Conservation (phyloP, 2,113 vertebrate species). For the Rhabdomys dilectus region DNA sequence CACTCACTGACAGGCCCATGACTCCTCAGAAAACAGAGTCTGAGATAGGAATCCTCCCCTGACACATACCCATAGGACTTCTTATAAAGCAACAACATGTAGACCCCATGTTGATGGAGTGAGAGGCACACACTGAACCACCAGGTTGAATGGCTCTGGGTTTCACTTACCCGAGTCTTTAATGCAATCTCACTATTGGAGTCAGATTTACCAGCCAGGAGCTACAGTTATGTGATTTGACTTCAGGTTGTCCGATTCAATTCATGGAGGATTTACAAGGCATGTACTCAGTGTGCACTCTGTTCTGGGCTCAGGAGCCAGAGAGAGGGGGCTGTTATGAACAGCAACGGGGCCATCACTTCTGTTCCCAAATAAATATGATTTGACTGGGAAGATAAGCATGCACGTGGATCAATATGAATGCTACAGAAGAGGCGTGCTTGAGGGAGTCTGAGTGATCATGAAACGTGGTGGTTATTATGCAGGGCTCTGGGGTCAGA, state of each 20-base stretch:
- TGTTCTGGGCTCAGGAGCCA: not conserved
- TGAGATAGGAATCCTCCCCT: not conserved
- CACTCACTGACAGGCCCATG: not conserved
- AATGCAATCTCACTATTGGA: not conserved
- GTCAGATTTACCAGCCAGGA: constrained; percentile 26
- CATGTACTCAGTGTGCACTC: not conserved
- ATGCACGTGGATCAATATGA: not conserved
- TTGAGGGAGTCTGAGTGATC: constrained; percentile 39
- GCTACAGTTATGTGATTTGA: constrained; percentile 30
- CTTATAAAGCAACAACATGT: not conserved
- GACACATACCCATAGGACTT: not conserved
- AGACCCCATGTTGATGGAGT: not conserved
- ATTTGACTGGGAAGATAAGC: constrained; percentile 41
- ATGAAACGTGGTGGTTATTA: constrained; percentile 32
- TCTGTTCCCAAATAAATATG: constrained; percentile 30
- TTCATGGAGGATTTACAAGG: constrained; percentile 30
- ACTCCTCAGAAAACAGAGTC: not conserved
- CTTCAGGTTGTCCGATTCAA: constrained; percentile 1
- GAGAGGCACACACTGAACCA: not conserved
- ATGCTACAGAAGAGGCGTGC: constrained; percentile 11
- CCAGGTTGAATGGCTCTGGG: not conserved
- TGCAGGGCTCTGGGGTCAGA: not conserved
- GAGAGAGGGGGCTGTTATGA: not conserved
- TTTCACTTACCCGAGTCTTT: not conserved
- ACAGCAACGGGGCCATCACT: not conserved